A percentile compares a stretch with the other conserved stretches of the same genome.
These are phyloP conservation scores for Arvicanthis niloticus DNA, from an alignment of 2,113 vertebrate genomes.

Conservation along the genomic window DNA sequence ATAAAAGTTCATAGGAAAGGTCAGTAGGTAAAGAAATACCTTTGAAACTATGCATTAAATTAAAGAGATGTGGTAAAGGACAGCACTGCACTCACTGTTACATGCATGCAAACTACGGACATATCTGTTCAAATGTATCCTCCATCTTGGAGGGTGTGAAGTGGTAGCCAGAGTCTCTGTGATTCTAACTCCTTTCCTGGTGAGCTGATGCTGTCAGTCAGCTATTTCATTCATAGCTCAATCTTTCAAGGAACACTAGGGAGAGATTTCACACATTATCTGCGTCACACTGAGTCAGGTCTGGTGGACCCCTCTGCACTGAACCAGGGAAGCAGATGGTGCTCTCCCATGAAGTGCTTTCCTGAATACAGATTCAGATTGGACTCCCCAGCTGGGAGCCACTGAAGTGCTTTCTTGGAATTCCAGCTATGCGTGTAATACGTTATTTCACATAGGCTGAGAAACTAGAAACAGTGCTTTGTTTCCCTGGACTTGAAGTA, in stretches of 20 bases:
- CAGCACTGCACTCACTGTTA: not conserved
- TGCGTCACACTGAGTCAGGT: too few species aligned
- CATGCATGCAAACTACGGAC: not conserved
- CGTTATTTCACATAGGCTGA: not conserved
- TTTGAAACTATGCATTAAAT: not conserved
- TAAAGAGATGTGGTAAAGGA: not conserved
- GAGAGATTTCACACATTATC: not conserved
- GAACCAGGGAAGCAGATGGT: rapidly evolving
- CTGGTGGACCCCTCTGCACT: rapidly evolving
- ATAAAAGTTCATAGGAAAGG: not conserved
- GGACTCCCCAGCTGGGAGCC: not conserved
- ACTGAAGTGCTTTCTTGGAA: not conserved
- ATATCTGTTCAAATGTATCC: not conserved
- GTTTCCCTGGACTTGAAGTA: not conserved
- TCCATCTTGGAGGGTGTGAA: not conserved
- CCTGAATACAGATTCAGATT: not conserved
- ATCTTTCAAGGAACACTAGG: not conserved
- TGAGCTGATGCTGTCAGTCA: rapidly evolving
- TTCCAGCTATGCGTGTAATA: not conserved
- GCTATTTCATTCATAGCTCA: not conserved
- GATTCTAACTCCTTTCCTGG: not conserved
- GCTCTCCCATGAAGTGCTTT: not conserved
- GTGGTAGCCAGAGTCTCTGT: too few species aligned
- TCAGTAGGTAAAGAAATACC: not conserved
- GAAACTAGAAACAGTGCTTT: not conserved